Percentiles rank a stretch among this genome's conserved stretches.
These are phyloP conservation scores for Camponotus vicinus DNA, from an alignment of 1,140 invertebrate genomes.

Conservation along the genomic window DNA sequence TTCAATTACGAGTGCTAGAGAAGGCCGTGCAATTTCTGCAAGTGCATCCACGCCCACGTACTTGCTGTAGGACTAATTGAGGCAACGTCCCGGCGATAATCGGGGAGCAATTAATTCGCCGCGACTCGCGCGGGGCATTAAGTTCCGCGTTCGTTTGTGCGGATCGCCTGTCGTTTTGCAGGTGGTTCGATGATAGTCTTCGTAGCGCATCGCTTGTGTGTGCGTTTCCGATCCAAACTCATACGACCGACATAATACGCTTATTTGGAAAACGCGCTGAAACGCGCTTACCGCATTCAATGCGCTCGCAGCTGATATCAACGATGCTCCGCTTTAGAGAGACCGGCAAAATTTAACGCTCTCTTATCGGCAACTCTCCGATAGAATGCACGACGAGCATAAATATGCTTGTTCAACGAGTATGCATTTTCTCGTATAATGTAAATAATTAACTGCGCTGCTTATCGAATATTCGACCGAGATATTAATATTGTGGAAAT, in stretches of 20 bases:
- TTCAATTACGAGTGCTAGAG: constrained; percentile 21
- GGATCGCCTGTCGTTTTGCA: constrained; percentile 4
- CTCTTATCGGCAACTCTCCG: constrained; percentile 29
- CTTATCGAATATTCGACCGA: constrained; percentile 22
- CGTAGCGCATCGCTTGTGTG: background rate
- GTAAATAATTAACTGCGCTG: constrained; percentile 16
- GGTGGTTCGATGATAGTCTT: constrained; percentile 12
- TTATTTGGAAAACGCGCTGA: background rate
- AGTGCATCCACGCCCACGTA: background rate
- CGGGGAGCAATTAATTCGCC: constrained; percentile 41
- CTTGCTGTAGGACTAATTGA: constrained; percentile 18
- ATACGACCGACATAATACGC: background rate
- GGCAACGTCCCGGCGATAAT: constrained; percentile 42
- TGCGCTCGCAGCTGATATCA: constrained; percentile 2
- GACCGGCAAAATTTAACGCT: constrained; percentile 38
- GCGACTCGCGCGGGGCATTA: background rate
- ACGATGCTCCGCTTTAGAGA: constrained; percentile 26
- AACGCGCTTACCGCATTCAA: background rate
- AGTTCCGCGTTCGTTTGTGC: constrained; percentile 29
- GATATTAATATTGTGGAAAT: constrained; percentile 25
- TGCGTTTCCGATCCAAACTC: constrained; percentile 18
- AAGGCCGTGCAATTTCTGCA: background rate
- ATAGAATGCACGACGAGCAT: constrained; percentile 21
- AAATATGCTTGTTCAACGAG: background rate
- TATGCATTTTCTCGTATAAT: background rate